Evolutionary conservation across 2,113 vertebrate genomes (phyloP).

Genomic region (Siphamia tubifer): DNA sequence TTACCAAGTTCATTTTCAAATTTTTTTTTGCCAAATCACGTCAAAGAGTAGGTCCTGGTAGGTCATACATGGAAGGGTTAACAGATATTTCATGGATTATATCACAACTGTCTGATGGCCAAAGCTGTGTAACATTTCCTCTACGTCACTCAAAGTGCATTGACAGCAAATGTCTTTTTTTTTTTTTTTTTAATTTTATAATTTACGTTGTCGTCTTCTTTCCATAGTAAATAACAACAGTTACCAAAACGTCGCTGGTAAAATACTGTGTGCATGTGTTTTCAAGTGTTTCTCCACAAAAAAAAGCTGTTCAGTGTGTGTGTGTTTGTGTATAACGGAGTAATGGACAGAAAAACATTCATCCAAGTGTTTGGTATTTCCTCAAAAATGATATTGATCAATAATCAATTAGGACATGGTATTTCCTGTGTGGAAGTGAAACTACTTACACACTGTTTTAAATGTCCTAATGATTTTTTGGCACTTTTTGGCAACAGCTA

Average conservation of each 20-base stretch:
- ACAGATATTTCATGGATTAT: slow-evolving; percentile 30
- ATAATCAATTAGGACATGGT: neutral
- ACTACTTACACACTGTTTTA: neutral
- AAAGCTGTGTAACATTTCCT: slow-evolving; percentile 26
- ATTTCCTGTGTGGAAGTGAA: slow-evolving; percentile 1
- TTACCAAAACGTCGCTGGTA: neutral
- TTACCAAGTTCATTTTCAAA: no score
- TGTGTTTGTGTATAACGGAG: neutral
- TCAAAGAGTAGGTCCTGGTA: no score
- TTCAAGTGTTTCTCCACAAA: neutral
- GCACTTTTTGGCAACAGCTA: slow-evolving; percentile 19
- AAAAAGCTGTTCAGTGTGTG: neutral
- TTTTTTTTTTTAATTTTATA: no score
- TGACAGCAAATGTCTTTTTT: slow-evolving; percentile 14
- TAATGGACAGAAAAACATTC: neutral
- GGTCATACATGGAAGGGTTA: no score
- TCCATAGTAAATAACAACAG: neutral
- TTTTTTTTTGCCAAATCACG: no score
- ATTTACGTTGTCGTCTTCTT: neutral
- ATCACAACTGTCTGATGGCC: neutral
- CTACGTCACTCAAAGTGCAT: slow-evolving; percentile 39
- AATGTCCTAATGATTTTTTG: slow-evolving; percentile 30
- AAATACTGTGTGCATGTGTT: neutral
- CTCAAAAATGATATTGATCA: neutral
- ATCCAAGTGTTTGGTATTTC: neutral